Evolutionary conservation across 2,888 invertebrate species (phyloP), one percentile per base, ranked within the genome.

Genomic region (Oligia fasciuncula): DNA sequence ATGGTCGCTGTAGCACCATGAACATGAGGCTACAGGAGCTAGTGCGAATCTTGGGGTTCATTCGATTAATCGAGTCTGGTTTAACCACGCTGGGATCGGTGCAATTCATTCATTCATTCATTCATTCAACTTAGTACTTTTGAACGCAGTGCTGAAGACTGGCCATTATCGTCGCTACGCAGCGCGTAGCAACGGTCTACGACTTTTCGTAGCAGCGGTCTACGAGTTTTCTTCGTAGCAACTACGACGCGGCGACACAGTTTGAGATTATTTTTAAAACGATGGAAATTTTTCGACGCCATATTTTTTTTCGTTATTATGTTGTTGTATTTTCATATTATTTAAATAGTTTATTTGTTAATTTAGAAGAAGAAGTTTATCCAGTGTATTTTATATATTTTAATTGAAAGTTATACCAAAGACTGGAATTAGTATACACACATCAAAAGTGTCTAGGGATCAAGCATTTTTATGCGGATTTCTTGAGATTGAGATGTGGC

Each of bases 51-150:
- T n/a, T n/a, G n/a, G n/a, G n/a, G n/a, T n/a, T n/a, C n/a, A n/a
- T n/a, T n/a, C n/a, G n/a, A n/a, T n/a, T n/a, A n/a, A n/a, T n/a
- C n/a, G n/a, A n/a, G n/a, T n/a, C n/a, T n/a, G n/a, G n/a, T n/a
- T n/a, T n/a, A n/a, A n/a, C n/a, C n/a, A n/a, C n/a, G n/a, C n/a
- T n/a, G n/a, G n/a, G n/a, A n/a, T n/a, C n/a, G n/a, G n/a, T n/a
- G n/a, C n/a, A n/a, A n/a, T n/a, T n/a, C n/a, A n/a, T n/a, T n/a
- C n/a, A n/a, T n/a, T n/a, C n/a, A n/a, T n/a, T n/a, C n/a, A n/a
- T n/a, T n/a, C n/a, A n/a, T n/a, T n/a, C n/a, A 60, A 2, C 80
- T 46, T 80, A 11, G 65, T 80, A 74, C 6, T 8, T 60, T 66
- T 65, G 19, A 80, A 19, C 40, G 51, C 11, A 43, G 40, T 69